Conservation (phyloP, 2,888 invertebrate genomes). For the Ochropacha duplaris region DNA sequence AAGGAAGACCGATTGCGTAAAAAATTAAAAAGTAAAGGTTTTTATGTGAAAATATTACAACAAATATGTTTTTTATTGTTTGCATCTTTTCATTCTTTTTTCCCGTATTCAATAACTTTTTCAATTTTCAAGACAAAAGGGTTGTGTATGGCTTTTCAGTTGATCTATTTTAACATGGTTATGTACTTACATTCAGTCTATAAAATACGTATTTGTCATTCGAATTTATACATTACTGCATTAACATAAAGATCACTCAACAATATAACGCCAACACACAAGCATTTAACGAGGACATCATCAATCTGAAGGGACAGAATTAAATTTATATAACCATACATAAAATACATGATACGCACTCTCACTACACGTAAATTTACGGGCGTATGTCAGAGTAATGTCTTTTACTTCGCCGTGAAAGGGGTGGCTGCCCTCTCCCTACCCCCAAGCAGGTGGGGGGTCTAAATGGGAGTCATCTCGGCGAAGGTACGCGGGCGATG, state of each 20-base stretch:
- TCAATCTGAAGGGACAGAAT: neutral
- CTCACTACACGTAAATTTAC: constrained; percentile 32
- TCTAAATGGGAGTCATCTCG: constrained; percentile 26
- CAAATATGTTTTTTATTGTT: no score
- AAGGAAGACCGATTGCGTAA: no score
- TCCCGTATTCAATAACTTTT: no score
- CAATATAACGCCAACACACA: no score
- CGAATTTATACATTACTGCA: neutral
- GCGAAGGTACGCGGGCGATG: constrained; percentile 47
- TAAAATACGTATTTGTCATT: no score
- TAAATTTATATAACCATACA: neutral
- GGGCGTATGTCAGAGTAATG: constrained; percentile 54
- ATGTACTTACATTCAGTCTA: no score
- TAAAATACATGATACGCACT: constrained; percentile 24
- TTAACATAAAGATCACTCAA: neutral
- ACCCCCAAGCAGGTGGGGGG: constrained; percentile 5
- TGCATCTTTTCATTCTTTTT: no score
- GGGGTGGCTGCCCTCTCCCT: constrained; percentile 17
- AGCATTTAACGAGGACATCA: neutral
- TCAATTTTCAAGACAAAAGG: no score
- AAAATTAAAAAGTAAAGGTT: no score
- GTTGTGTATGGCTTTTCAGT: no score
- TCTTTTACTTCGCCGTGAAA: constrained; percentile 43
- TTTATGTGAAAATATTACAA: no score
- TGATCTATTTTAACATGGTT: no score